phyloP scores from a whole-genome alignment of 2,113 vertebrate species.

The Desmodus rotundus region DNA sequence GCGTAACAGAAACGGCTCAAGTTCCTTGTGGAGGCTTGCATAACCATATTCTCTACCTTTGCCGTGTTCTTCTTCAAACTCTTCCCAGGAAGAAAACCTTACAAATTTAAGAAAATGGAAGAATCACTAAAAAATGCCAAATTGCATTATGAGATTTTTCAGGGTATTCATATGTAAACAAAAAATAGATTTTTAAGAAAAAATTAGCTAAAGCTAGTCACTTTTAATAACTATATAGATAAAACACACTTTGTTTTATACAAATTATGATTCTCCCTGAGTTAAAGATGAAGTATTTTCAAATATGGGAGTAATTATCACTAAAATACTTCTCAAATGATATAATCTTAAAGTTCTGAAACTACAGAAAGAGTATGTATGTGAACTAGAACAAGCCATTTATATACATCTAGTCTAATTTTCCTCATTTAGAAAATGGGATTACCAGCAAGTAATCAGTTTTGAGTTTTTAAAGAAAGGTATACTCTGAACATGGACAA shows the following conservation, averaged over 20 bases:
- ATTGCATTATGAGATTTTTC: accelerated
- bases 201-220: slow-evolving; percentile 3
- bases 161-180: not conserved
- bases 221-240: not conserved
- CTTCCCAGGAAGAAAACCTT: slow-evolving; percentile 98
- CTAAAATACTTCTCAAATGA: slow-evolving; percentile 33
- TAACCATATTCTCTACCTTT: slow-evolving; percentile 97
- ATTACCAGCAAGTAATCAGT: not conserved
- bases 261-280: not conserved
- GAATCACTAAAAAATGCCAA: slow-evolving; percentile 9
- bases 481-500: not conserved
- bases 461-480: slow-evolving; percentile 24
- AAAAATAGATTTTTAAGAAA: not conserved
- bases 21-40: slow-evolving; percentile 97
- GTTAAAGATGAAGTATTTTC: not conserved
- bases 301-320: not conserved
- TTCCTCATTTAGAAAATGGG: not conserved
- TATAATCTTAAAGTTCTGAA: not conserved
- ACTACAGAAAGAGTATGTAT: not conserved
- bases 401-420: not conserved
- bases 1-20: slow-evolving; percentile 96
- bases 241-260: not conserved
- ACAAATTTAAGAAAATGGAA: slow-evolving; percentile 44
- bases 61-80: slow-evolving; percentile 97
- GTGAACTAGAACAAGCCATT: not conserved